phyloP scores from a whole-genome alignment of 2,113 vertebrate species.

The Syngnathus typhle region DNA sequence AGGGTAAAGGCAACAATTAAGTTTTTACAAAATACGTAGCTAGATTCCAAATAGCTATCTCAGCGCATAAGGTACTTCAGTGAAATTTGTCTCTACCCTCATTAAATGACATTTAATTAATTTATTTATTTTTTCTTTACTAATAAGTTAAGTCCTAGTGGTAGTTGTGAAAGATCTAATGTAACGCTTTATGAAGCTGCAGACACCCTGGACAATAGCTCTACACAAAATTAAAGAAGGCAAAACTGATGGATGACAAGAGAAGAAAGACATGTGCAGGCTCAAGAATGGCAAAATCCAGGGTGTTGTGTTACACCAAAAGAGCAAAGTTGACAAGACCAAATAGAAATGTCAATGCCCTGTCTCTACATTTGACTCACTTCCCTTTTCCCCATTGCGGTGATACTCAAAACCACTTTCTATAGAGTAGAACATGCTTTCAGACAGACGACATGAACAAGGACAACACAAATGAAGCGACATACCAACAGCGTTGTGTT shows the following conservation, averaged over 20 bases:
- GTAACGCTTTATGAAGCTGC: no score
- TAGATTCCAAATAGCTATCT: no score
- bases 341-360: conserved; percentile 70
- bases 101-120: no score
- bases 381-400: conserved; percentile 27
- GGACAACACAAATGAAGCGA: neutral
- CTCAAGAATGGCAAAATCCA: conserved; percentile 56
- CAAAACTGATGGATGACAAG: no score
- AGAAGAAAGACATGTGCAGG: conserved; percentile 33
- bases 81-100: no score
- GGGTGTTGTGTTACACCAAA: conserved; percentile 59
- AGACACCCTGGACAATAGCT: neutral
- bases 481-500: neutral
- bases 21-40: no score
- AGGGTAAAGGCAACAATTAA: no score
- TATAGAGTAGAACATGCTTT: conserved; percentile 7
- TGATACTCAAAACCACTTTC: conserved; percentile 48
- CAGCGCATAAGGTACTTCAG: no score
- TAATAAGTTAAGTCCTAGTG: no score
- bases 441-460: conserved; percentile 4
- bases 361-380: conserved; percentile 35
- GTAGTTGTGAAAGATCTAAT: no score
- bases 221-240: neutral
- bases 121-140: no score
- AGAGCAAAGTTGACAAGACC: conserved; percentile 72